Evolutionary conservation across 2,113 vertebrate species (phyloP), one percentile per base, ranked within the genome.

Genomic region (Halcyon senegalensis): DNA sequence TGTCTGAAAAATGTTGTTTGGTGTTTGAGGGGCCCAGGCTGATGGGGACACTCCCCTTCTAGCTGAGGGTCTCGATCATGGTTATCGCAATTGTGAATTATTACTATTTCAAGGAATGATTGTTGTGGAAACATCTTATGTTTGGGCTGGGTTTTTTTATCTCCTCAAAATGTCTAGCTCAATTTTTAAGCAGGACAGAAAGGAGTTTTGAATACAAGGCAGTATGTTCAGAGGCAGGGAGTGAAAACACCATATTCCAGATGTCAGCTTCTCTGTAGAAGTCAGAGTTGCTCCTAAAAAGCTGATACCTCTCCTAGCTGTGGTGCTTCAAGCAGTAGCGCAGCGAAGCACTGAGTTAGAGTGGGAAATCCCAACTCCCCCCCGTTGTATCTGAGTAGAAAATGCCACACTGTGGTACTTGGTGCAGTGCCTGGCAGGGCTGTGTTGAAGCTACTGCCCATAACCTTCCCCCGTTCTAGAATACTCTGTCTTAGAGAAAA

Each of bases 111-210:
- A 59, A 74, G 62, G 43, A 69, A 90, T 39, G 4, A 13, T 75
- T 5, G 3, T 30, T 58, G 44, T 80, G 46, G 44, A 88, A 77
- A 9, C 16, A 56, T 27, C 24, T 64, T 28, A 23, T 11, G 7
- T 25, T n/a, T 64, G 30, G 19, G 25, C 11, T 27, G 28, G 28
- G 8, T 9, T 3, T 10, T 25, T 12, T 69, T 80, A 60, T 18
- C 11, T 46, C 25, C 33, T 16, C 0, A 0, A 35, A 63, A 56
- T 53, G 39, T 53, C 55, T 37, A 18, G 10, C 14, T 83, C 0
- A 0, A 33, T 51, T 92, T 88, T 95, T 63, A 63, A 84, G 31
- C 23, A 46, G 43, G 41, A 72, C 4, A 51, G 37, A 37, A n/a
- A 46, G 10, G 3, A 58, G 11, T 33, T 46, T 80, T 35, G 67